Evolutionary conservation across 2,113 vertebrate genomes (phyloP), one percentile per base, ranked within the genome.

Genomic region (Prionailurus bengalensis): DNA sequence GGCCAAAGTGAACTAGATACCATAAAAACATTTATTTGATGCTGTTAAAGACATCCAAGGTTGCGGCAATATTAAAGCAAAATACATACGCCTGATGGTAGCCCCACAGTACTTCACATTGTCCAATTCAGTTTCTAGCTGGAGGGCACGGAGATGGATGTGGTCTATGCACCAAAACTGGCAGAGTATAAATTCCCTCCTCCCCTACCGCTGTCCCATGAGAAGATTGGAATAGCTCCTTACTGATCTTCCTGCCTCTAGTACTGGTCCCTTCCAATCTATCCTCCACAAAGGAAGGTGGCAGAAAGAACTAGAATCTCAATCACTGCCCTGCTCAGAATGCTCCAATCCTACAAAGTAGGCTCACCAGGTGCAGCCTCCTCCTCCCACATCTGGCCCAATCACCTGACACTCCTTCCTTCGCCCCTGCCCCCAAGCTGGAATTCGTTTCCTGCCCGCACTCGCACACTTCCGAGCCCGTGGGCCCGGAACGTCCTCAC

Each of bases 281-380:
- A 90, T 36, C 8, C 15, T 96, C 73, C 61, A 89, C 61, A 92
- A 94, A 94, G 14, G 25, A 63, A 71, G 31, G n/a, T 92, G 65
- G 83, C 33, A 68, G 45, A 66, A 94, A 89, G 91, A 89, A 5
- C 15, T 63, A 74, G 21, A 82, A 39, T 66, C 31, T 87, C 78
- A 96, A 78, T 90, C 8, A 5, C 7, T 91, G 90, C 14, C n/a
- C 48, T 83, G 48, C 70, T 96, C 55, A 95, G 71, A 79, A 95
- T 84, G 65, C 76, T 81, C 48, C 55, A 91, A 11, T 73, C 51
- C 78, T 55, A 76, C 31, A 76, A 71, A 81, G 45, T 45, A 91
- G 58, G 42, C 23, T n/a, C 71, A 21, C 17, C 71, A 66, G 10
- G 51, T 31, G 51, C 4, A 36, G n/a, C 19, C 61, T 83, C 61